These are phyloP conservation scores for Rhinichthys osculus DNA, from an alignment of 2,797 vertebrate species.

Conservation along the genomic window DNA sequence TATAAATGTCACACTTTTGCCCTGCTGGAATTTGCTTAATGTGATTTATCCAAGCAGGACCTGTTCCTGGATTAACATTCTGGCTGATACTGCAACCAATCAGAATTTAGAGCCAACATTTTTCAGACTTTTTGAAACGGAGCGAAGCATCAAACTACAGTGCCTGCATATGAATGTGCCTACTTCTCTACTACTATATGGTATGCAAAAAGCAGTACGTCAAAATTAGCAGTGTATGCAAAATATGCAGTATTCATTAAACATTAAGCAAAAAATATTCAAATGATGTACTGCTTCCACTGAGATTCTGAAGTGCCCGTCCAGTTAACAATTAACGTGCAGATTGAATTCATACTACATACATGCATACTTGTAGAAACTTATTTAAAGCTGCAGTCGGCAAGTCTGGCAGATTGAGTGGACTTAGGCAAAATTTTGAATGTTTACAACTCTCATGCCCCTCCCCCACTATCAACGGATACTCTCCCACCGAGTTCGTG, in stretches of 20 bases:
- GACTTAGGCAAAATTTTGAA: too few relatives aligned
- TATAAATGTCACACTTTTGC: slow-evolving; percentile 35
- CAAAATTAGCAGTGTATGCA: too few relatives aligned
- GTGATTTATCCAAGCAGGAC: neutral
- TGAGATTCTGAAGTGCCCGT: neutral
- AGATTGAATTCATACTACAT: neutral
- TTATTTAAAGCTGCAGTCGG: too few relatives aligned
- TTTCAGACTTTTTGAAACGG: neutral
- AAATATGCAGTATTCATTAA: too few relatives aligned
- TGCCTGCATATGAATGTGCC: neutral
- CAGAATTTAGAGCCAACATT: neutral
- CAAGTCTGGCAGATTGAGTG: too few relatives aligned
- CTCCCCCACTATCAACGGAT: too few relatives aligned
- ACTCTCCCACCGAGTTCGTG: too few relatives aligned
- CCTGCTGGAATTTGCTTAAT: neutral
- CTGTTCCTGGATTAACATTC: neutral
- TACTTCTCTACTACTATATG: too few relatives aligned
- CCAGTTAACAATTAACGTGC: neutral
- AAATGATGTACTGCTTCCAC: neutral
- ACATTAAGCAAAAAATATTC: neutral
- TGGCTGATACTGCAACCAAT: neutral
- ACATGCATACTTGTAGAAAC: neutral
- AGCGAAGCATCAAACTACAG: neutral
- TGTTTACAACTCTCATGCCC: too few relatives aligned
- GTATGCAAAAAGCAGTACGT: too few relatives aligned